A percentile compares a stretch with the other conserved stretches of the same genome.
Conservation (phyloP, 2,113 vertebrate species). For the Regulus satrapa region DNA sequence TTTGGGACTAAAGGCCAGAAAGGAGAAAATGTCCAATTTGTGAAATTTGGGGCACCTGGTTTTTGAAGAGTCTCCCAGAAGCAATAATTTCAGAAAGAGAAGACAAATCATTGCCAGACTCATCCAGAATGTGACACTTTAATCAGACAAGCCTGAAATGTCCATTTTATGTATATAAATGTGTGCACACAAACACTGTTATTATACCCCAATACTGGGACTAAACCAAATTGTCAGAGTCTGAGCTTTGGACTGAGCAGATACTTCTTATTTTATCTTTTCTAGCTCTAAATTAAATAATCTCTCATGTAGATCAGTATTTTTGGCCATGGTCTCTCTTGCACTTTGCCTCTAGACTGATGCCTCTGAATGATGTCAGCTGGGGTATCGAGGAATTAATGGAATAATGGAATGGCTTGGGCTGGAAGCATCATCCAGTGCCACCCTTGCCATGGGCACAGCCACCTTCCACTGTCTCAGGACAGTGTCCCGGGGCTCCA, state of each 20-base stretch:
- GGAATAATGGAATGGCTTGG: background rate
- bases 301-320: background rate
- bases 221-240: background rate
- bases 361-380: background rate
- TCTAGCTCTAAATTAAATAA: background rate
- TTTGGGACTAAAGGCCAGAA: background rate
- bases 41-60: background rate
- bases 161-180: background rate
- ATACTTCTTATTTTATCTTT: background rate
- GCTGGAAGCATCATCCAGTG: background rate
- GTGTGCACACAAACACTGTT: background rate
- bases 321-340: background rate
- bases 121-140: background rate
- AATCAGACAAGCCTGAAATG: background rate
- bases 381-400: background rate
- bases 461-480: background rate
- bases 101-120: background rate
- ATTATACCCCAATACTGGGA: background rate
- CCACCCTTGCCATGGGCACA: background rate
- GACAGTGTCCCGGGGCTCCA: too few relatives aligned
- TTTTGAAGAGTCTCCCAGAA: background rate
- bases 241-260: background rate
- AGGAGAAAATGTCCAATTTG: background rate
- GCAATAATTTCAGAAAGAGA: background rate
- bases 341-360: background rate